A percentile compares a stretch with the other conserved stretches of the same genome.
Conservation (phyloP, 2,888 invertebrate genomes). For the Molanna angustata region DNA sequence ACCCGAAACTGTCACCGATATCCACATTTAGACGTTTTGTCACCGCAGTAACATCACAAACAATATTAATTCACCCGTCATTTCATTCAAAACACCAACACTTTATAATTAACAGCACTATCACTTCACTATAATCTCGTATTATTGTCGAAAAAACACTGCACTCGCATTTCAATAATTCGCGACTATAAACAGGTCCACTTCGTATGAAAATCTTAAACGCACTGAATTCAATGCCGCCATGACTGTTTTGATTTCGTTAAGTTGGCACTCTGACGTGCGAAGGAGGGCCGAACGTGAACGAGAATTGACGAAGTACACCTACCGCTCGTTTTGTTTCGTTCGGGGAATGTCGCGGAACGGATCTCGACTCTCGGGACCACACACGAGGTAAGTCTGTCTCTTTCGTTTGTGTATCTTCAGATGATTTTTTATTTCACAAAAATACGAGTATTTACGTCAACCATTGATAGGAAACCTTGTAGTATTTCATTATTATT, state of each 20-base stretch:
- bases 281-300: conserved; percentile 43
- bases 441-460: conserved; percentile 4
- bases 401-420: conserved; percentile 16
- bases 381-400: conserved; percentile 28
- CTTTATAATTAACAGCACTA: conserved; percentile 10
- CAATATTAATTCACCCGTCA: conserved; percentile 59
- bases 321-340: conserved; percentile 41
- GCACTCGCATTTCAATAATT: conserved; percentile 13
- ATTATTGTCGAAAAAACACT: conserved; percentile 12
- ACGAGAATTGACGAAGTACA: conserved; percentile 44
- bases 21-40: conserved; percentile 59
- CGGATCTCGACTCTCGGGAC: conserved; percentile 28
- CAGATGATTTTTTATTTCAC: conserved; percentile 23
- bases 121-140: conserved; percentile 19
- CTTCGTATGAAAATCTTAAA: conserved; percentile 47
- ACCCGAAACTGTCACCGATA: conserved; percentile 51
- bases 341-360: conserved; percentile 25
- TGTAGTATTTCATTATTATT: not conserved
- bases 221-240: conserved; percentile 53
- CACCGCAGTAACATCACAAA: conserved; percentile 47
- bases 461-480: not conserved
- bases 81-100: conserved; percentile 6
- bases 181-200: conserved; percentile 9
- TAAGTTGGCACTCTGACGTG: conserved; percentile 50
- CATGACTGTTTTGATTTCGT: conserved; percentile 50